A percentile compares a stretch with the other conserved stretches of the same genome.
These are phyloP conservation scores for Hypolimnas misippus DNA, from an alignment of 2,888 invertebrate species.

Conservation along the genomic window DNA sequence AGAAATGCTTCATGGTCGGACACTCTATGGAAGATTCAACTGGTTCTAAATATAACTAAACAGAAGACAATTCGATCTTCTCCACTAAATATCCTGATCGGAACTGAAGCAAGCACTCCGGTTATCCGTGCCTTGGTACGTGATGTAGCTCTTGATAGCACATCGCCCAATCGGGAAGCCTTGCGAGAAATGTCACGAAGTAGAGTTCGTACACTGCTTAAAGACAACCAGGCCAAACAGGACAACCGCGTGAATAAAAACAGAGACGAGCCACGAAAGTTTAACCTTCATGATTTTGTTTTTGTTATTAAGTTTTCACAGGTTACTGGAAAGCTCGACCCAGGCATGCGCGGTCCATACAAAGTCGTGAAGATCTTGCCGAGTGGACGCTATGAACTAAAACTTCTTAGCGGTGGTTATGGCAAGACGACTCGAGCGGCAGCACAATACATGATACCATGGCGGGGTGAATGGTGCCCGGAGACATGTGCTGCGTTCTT, in stretches of 20 bases:
- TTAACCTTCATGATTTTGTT: not conserved
- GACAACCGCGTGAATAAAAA: constrained; percentile 29
- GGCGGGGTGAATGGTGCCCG: no score
- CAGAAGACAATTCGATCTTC: constrained; percentile 31
- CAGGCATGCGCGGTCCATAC: constrained; percentile 42
- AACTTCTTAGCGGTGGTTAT: no score
- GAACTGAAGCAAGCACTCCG: constrained; percentile 19
- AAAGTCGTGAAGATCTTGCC: constrained; percentile 21
- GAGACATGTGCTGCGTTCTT: no score
- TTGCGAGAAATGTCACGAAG: constrained; percentile 22
- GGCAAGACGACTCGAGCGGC: no score
- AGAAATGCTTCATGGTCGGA: no score
- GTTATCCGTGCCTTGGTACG: constrained; percentile 26
- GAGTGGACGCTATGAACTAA: constrained; percentile 32
- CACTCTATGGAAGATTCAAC: constrained; percentile 22
- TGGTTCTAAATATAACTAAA: constrained; percentile 32
- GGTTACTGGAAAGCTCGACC: constrained; percentile 38
- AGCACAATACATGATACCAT: no score
- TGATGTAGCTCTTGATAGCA: constrained; percentile 26
- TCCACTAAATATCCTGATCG: constrained; percentile 30
- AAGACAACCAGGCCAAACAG: constrained; percentile 27
- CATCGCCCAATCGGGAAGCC: constrained; percentile 25
- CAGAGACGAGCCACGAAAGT: constrained; percentile 16
- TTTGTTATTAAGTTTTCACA: no score
- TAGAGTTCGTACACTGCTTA: constrained; percentile 1